phyloP scores from a whole-genome alignment of 2,797 vertebrate genomes.

The Orestias chungarensis region DNA sequence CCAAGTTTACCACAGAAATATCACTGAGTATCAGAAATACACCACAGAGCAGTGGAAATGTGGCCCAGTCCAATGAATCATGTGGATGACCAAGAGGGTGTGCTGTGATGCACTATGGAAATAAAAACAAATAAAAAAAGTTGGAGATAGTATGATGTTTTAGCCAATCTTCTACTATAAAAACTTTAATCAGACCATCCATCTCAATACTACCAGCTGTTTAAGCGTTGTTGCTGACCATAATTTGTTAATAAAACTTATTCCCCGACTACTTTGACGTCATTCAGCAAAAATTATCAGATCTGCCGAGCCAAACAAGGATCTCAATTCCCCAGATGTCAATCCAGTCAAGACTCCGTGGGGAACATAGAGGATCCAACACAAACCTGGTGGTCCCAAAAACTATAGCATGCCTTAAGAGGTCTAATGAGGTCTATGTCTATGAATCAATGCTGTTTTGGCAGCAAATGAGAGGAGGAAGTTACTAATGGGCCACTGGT shows the following conservation, averaged over 20 bases:
- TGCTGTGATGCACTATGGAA: background rate
- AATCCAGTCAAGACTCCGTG: background rate
- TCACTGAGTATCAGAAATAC: background rate
- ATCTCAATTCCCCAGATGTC: background rate
- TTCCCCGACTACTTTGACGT: background rate
- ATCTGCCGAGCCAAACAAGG: too few species aligned
- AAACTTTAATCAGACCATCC: background rate
- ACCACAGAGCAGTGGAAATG: background rate
- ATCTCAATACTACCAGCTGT: background rate
- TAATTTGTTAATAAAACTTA: background rate
- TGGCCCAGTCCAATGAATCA: background rate
- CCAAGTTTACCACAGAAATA: background rate
- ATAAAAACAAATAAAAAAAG: background rate
- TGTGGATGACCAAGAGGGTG: background rate
- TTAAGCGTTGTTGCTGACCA: background rate
- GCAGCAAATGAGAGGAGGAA: background rate
- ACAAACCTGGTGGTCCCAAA: background rate
- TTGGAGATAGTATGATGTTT: background rate
- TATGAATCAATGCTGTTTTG: background rate
- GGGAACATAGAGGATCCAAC: background rate
- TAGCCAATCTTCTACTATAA: background rate
- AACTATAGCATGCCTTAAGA: background rate
- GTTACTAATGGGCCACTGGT: background rate
- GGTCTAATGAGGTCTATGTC: background rate
- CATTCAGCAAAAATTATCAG: background rate